A percentile compares a stretch with the other conserved stretches of the same genome.
phyloP scores from a whole-genome alignment of 1,140 invertebrate genomes.

The Bombus superbus region DNA sequence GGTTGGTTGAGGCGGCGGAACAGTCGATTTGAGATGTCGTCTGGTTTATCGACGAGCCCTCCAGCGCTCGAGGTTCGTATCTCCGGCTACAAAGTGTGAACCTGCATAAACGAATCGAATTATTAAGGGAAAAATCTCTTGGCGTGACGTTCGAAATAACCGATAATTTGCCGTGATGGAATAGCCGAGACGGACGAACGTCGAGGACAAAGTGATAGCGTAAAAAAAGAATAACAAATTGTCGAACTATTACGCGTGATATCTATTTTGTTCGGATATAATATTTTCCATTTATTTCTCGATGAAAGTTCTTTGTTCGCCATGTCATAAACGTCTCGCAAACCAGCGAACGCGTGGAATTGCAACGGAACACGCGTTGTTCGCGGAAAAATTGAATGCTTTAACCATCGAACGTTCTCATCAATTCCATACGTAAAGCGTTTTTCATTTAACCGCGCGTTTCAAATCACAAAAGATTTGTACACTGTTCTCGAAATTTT shows the following conservation, averaged over 20 bases:
- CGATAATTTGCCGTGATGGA: not conserved
- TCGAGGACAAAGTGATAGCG: not conserved
- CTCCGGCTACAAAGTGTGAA: no score
- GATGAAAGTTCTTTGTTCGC: not conserved
- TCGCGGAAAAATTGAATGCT: slow-evolving; percentile 17
- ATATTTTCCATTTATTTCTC: not conserved
- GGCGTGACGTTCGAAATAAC: not conserved
- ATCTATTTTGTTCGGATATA: not conserved
- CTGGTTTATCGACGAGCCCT: no score
- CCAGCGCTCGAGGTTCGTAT: no score
- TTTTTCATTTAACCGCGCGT: slow-evolving; percentile 31
- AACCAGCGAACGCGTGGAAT: not conserved
- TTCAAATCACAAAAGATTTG: slow-evolving; percentile 51
- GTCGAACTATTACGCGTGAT: not conserved
- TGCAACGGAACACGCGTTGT: not conserved
- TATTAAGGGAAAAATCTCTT: no score
- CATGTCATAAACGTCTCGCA: not conserved
- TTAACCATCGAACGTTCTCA: not conserved
- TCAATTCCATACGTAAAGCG: not conserved
- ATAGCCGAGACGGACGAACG: not conserved
- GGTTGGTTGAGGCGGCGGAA: not conserved
- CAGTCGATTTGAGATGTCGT: not conserved
- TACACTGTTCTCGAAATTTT: not conserved
- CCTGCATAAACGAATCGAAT: no score
- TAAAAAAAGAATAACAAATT: not conserved